phyloP scores from a whole-genome alignment of 2,797 vertebrate genomes.

The Sciurus vulgaris region DNA sequence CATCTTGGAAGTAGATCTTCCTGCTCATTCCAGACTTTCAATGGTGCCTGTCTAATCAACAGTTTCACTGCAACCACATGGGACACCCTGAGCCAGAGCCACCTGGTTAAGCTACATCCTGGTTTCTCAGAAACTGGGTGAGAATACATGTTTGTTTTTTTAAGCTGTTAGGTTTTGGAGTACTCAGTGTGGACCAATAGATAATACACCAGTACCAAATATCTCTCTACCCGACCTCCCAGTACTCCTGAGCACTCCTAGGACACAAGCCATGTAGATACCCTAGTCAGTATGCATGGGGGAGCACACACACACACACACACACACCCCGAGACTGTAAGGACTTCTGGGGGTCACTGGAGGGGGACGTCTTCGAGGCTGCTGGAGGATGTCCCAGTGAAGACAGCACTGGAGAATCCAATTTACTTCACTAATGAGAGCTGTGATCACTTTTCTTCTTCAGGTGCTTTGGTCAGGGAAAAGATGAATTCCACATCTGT shows the following conservation, averaged over 20 bases:
- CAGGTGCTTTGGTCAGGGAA: background rate
- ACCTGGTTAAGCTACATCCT: background rate
- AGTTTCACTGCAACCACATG: background rate
- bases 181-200: background rate
- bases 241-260: rapidly evolving
- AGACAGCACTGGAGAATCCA: background rate
- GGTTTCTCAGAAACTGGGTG: background rate
- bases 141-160: background rate
- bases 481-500: background rate
- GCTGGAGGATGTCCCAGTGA: background rate
- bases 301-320: background rate
- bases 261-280: rapidly evolving
- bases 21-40: background rate
- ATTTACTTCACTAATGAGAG: background rate
- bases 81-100: background rate
- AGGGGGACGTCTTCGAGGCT: background rate
- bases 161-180: background rate
- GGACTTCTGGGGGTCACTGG: background rate
- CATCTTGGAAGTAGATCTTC: background rate
- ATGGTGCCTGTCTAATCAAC: background rate
- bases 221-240: background rate
- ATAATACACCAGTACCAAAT: too few relatives aligned
- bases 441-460: background rate
- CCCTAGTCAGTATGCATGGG: too few relatives aligned
- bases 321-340: too few relatives aligned